Percentiles rank a stretch among this genome's conserved stretches.
Evolutionary conservation across 2,888 invertebrate genomes (phyloP).

Genomic region (Pegoplata infirma): DNA sequence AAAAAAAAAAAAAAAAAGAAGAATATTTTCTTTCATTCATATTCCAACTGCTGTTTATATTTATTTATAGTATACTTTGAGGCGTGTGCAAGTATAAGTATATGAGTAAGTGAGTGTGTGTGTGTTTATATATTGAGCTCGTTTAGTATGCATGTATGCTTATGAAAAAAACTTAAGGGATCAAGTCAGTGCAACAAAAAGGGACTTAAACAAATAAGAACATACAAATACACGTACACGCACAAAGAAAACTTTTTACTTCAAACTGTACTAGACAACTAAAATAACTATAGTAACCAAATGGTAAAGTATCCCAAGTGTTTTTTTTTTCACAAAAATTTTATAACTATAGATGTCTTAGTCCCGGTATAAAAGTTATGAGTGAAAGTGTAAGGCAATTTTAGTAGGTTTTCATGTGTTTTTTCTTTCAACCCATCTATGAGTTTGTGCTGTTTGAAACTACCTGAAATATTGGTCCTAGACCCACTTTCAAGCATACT

Average conservation of each 20-base stretch:
- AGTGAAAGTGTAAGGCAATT: no score
- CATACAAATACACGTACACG: not conserved
- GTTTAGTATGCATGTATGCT: constrained; percentile 38
- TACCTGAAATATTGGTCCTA: no score
- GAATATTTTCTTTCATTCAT: constrained; percentile 36
- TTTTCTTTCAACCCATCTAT: no score
- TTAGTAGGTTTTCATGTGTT: no score
- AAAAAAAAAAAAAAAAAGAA: no score
- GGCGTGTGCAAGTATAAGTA: constrained; percentile 36
- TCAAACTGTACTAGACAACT: constrained; percentile 22
- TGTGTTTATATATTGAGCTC: constrained; percentile 4
- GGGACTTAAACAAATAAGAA: constrained; percentile 18
- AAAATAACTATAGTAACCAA: no score
- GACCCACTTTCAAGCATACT: no score
- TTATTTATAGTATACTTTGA: constrained; percentile 51
- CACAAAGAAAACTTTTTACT: constrained; percentile 18
- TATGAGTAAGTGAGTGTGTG: not conserved
- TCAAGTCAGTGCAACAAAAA: constrained; percentile 18
- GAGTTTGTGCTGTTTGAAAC: no score
- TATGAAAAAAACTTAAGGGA: constrained; percentile 41
- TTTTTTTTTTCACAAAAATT: no score
- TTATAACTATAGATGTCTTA: no score
- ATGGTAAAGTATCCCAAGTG: no score
- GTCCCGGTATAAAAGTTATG: no score
- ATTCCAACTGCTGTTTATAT: constrained; percentile 27